Evolutionary conservation across 2,888 invertebrate genomes (phyloP), one percentile per base, ranked within the genome.

Genomic region (Chloromyia formosa): DNA sequence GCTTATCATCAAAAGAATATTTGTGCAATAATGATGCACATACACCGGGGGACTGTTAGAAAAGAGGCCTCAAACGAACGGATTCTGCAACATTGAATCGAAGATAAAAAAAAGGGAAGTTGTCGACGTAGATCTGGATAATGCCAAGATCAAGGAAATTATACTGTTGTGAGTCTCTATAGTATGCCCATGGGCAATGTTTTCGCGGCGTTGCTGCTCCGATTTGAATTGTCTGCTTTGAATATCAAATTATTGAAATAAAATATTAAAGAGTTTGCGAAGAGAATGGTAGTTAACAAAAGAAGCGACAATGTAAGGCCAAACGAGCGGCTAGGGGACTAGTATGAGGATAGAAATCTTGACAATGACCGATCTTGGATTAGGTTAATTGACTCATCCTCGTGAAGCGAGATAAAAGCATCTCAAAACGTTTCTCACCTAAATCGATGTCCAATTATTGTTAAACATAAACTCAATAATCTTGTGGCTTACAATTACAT

Each of bases 11-110:
- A 49, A 12, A 10, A 10, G 60, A 60, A 60, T 60, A 58, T 60
- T 60, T 60, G 27, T 35, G 60, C 60, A 60, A 60, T 58, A 58
- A 58, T 58, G 58, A 58, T 58, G 58, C 60, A 60, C 56, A 56
- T 12, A 12, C 56, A 56, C 10, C 18, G 27, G 27, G 27, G 27
- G 27, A 35, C 27, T 35, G n/a, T n/a, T 35, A 35, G 27, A 35
- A 35, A 35, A 35, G 3, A 35, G 2, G 7, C 27, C 27, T 35
- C 27, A 7, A 35, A 35, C 27, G 27, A 35, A 35, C 27, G 27
- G 27, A 35, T 35, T 35, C 27, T 35, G 27, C 27, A 35, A 35
- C 27, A 35, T 35, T 35, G 27, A 35, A 35, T 4, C 7, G 7
- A 35, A n/a, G 27, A 35, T 35, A 7, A 35, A 7, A 35, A 35